Base-by-base conservation (phyloP, 2,797 vertebrate species). In the Periparus ater region DNA sequence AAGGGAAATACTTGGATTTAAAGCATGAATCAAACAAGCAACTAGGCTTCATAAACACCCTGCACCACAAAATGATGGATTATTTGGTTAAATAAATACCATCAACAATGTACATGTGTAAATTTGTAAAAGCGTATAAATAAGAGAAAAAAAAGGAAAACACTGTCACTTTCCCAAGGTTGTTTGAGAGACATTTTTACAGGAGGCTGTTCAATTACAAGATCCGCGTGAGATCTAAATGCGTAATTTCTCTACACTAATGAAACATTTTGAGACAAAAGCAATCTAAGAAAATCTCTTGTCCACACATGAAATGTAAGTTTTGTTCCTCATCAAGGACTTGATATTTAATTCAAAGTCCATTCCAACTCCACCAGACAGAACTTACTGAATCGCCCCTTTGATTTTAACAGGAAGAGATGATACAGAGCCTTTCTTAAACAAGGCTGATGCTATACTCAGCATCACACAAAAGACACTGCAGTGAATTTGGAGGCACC, bases 401-500 rank as follows among this genome's bases (percentile, higher is more conserved):
- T 88, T 62, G 86, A 87, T 91, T 95, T 92, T 65, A 87, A 65
- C 61, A 89, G 87, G 80, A 93, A 89, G 79, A 78, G 73, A 84
- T 77, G 70, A 89, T 55, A 81, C 38, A 75, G 51, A 88, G 82
- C 40, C 78, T 47, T 76, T 55, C 80, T 94, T 81, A 96, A 94
- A 86, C 83, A 92, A 92, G 82, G 78, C 75, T 95, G 89, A 89
- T 74, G 89, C 91, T 96, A 82, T 51, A 70, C 87, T 94, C 68
- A 42, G 79, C 29, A 1, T 74, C 91, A 94, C 82, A 91, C 91
- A 94, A 89, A 89, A 92, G 85, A 93, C 90, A 84, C 91, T 83
- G 91, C 93, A 96, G 87, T 44, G 81, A 89, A 93, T 94, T 79
- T 88, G 89, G 85, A 94, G 87, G 85, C 95, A 93, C 85, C 87